These are phyloP conservation scores for Tenthredo distinguenda DNA, from an alignment of 2,888 invertebrate species.

Conservation along the genomic window DNA sequence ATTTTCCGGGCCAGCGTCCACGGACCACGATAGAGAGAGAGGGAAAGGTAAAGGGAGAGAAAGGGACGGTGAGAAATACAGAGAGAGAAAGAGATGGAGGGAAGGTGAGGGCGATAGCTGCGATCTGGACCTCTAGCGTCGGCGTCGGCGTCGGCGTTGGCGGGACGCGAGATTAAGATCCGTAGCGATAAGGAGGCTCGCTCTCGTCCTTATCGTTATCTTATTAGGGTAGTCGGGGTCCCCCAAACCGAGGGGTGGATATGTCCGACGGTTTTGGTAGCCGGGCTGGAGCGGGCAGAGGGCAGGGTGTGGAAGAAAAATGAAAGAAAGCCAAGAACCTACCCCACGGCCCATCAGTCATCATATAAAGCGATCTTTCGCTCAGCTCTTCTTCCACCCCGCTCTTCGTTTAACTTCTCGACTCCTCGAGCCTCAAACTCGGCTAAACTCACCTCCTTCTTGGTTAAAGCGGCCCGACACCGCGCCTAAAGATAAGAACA, in stretches of 20 bases:
- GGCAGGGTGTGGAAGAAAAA: constrained; percentile 67
- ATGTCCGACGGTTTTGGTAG: constrained; percentile 60
- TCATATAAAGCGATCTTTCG: constrained; percentile 62
- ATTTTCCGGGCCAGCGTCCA: constrained; percentile 53
- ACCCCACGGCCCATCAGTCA: constrained; percentile 74
- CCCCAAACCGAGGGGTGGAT: constrained; percentile 61
- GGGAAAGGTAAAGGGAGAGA: not conserved
- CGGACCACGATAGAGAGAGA: constrained; percentile 40
- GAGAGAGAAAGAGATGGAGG: not conserved
- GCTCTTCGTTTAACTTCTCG: constrained; percentile 48
- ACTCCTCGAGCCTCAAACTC: constrained; percentile 9
- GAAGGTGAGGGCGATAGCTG: not conserved
- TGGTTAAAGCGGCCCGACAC: constrained; percentile 3
- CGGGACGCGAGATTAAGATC: constrained; percentile 53
- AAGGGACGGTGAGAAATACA: not conserved
- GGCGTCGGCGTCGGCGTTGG: constrained; percentile 40
- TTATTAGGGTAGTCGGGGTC: constrained; percentile 53
- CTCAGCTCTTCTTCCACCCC: constrained; percentile 52
- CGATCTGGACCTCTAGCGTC: constrained; percentile 37
- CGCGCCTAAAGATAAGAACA: constrained; percentile 2
- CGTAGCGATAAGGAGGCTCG: constrained; percentile 53
- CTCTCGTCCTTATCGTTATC: constrained; percentile 55
- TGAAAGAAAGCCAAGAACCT: constrained; percentile 72
- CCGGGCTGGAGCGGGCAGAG: constrained; percentile 53
- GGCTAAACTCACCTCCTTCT: not conserved